These are phyloP conservation scores for Tipula confusa DNA, from an alignment of 2,888 invertebrate species.

Conservation along the genomic window DNA sequence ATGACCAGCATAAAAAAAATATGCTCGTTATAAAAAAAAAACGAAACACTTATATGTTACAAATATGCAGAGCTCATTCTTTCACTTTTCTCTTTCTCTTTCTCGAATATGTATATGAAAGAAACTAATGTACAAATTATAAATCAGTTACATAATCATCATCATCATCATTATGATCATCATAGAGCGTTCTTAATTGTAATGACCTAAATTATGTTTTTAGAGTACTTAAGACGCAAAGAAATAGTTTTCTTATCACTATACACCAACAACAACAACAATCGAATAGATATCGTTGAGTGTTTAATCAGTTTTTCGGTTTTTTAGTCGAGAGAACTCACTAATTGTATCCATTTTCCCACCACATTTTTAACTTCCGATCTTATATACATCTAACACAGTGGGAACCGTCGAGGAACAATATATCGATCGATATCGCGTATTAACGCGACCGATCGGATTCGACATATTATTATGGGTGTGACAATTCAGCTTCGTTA, in stretches of 20 bases:
- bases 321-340: too few relatives aligned
- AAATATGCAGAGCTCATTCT: too few relatives aligned
- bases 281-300: neutral
- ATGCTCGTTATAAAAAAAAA: too few relatives aligned
- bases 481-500: neutral
- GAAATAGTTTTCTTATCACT: conserved; percentile 12
- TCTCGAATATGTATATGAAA: neutral
- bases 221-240: neutral
- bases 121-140: neutral
- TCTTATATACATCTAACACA: neutral
- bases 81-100: neutral
- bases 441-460: too few relatives aligned
- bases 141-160: neutral
- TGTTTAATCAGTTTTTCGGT: neutral
- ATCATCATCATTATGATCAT: too few relatives aligned
- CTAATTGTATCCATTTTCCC: too few relatives aligned
- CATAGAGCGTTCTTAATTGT: neutral
- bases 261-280: neutral
- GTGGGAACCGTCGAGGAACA: neutral
- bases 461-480: neutral
- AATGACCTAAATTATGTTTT: neutral
- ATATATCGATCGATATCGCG: neutral
- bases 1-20: too few relatives aligned
- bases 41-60: too few relatives aligned
- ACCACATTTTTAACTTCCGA: neutral